These are phyloP conservation scores for Troilus luridus DNA, from an alignment of 2,888 invertebrate genomes.

Conservation along the genomic window DNA sequence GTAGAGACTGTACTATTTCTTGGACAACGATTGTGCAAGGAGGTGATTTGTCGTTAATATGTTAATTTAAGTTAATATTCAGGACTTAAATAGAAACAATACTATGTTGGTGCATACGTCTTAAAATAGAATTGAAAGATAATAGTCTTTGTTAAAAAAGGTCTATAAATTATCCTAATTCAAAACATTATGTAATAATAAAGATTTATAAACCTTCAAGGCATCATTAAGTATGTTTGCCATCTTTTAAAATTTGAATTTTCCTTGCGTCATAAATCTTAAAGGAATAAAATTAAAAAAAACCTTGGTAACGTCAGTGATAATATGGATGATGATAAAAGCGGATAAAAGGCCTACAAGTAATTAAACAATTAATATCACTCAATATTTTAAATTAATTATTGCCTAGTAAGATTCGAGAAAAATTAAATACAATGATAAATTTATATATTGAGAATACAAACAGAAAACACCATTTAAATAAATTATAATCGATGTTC, in stretches of 20 bases:
- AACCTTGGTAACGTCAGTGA: not conserved
- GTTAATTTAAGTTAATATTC: too few species aligned
- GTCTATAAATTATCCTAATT: not conserved
- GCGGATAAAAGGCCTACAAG: not conserved
- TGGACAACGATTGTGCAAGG: too few species aligned
- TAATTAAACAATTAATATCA: not conserved
- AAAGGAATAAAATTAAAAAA: not conserved
- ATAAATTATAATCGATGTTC: not conserved
- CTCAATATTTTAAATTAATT: constrained; percentile 1
- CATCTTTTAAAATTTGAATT: constrained; percentile 9
- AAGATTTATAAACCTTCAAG: constrained; percentile 9
- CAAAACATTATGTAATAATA: constrained; percentile 11
- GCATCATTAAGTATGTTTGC: not conserved
- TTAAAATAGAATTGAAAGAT: not conserved
- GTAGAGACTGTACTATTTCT: too few species aligned
- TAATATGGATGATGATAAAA: constrained; percentile 5
- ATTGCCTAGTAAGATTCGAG: not conserved
- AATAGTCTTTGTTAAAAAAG: not conserved
- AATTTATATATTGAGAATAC: not conserved
- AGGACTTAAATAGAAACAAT: too few species aligned
- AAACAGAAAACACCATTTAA: not conserved
- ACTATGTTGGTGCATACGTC: not conserved
- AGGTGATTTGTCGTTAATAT: too few species aligned
- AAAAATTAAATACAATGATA: not conserved
- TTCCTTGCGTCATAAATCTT: constrained; percentile 30